Base-by-base conservation (phyloP, 2,797 vertebrate species). In the Gymnocypris eckloni region DNA sequence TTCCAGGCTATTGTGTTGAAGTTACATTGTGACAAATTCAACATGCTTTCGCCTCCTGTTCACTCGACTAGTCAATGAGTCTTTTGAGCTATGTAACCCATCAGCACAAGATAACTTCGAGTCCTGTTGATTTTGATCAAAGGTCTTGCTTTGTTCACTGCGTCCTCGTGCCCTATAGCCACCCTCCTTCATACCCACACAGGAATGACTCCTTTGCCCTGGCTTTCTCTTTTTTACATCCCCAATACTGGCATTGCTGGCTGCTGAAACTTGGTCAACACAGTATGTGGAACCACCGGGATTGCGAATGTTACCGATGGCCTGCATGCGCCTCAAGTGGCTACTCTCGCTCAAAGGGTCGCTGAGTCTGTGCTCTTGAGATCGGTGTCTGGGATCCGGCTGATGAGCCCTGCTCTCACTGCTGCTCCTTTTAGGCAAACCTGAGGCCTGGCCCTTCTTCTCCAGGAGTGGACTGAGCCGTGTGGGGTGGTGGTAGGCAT, bases 261-360 rank as follows among this genome's bases (percentile, higher is more conserved):
- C 89, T 84, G 70, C 13, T 56, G 70, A 82, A n/a, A 86, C 72
- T 45, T 84, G 64, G 1, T 86, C 91, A 66, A 86, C 39, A 16
- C 81, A 90, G 4, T 45, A 25, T 16, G 89, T 50, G 25, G 86
- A 88, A 80, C 85, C 88, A n/a, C 88, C 81, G 6, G 93, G 92
- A 84, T 92, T 94, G 61, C 95, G 93, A 18, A 96, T 92, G 90
- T 96, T 96, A 12, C 95, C 95, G 8, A 89, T 90, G 2, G 95
- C 95, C 69, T 95, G 94, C 95, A 96, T 96, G 39, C 92, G 93
- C 85, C 83, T 94, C 86, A 94, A 82, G 87, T 96, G 92, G 80
- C 87, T 93, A 88, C 81, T 91, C 66, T 88, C 86, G 59, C 89
- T 90, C 33, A 83, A 84, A 0, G 93, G 87, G 66, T 90, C 89